Base-by-base conservation (phyloP, 2,113 vertebrate genomes). In the Pituophis catenifer region DNA sequence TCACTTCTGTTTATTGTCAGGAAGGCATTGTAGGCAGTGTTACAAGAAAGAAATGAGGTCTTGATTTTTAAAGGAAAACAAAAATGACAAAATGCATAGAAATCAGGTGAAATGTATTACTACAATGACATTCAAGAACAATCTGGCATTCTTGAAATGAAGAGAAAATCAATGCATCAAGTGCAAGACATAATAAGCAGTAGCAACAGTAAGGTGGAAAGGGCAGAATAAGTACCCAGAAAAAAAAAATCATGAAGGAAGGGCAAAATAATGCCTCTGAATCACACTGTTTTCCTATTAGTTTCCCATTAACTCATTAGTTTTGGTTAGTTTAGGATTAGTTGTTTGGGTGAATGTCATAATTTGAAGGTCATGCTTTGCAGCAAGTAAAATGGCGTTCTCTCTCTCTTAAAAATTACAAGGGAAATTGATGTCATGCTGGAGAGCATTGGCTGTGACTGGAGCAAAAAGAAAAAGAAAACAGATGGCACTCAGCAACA, bases 401-500 rank as follows among this genome's bases (percentile, higher is more conserved):
- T 90, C 85, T 90, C 90, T 94, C 38, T 89, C 90, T 86, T 93
- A 94, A 94, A 89, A 33, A 17, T 86, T 93, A 91, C 94, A 81
- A 70, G 88, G 87, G 87, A 50, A 92, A 92, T 92, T 94, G 90
- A 94, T 75, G 85, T 88, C 92, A 11, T 89, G 89, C 90, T 87
- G 91, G 93, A 95, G 94, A 86, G 75, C 44, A 29, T 2, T 87
- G 91, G 59, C 90, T 48, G 6, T 94, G 85, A 95, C 92, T 90
- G 44, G 93, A 91, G 92, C 92, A 70, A 94, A 96, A 70, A 70
- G 19, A 57, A 59, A 94, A 4, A 62, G 24, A 57, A 95, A 92
- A 88, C 0, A 93, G 93, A 94, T 96, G 92, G 96, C 91, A 94
- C 52, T 53, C 95, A 94, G 90, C 95, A 91, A 90, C 94, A 89